Evolutionary conservation across 2,888 invertebrate species (phyloP), one percentile per base, ranked within the genome.

Genomic region (Gonocerus acuteangulatus): DNA sequence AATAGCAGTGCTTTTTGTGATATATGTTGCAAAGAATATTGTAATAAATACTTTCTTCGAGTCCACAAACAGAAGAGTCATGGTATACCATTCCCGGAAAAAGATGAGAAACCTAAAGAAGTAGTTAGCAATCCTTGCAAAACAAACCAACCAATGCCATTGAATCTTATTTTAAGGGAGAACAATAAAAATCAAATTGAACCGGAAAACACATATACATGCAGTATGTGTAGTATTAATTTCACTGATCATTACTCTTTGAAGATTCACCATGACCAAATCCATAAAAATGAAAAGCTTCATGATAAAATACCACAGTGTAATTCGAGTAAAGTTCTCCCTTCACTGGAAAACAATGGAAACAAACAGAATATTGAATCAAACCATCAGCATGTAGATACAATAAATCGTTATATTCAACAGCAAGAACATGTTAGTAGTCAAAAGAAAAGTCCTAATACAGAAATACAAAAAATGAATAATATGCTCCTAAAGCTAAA

Each of bases 61-160:
- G 91, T 91, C 57, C 95, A 96, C 75, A 91, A 93, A 71, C 85
- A 89, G 77, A 89, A 93, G 73, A 82, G 89, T 13, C 95, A 95
- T 74, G 93, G 94, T 1, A 85, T 93, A 34, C 80, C 73, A 2
- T 73, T 74, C 0, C 76, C 77, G 2, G 78, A 78, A 27, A 67
- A 66, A 60, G 66, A 68, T 16, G 67, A 67, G 15, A 65, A 64
- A 42, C 7, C 56, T 13, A 66, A 62, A 48, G 60, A 60, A 13
- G 13, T 48, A 44, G n/a, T 3, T 15, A 48, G 34, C 15, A 62
- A 39, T 22, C 34, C 56, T 22, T 61, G 63, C 61, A 65, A 64
- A 56, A 48, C 62, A 18, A 62, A 54, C 22, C 66, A 67, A 51
- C 57, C 65, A 13, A 66, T 65, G 52, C 68, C 68, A 42, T 48